Evolutionary conservation across 2,888 invertebrate species (phyloP).

Genomic region (Pelosia muscerda): DNA sequence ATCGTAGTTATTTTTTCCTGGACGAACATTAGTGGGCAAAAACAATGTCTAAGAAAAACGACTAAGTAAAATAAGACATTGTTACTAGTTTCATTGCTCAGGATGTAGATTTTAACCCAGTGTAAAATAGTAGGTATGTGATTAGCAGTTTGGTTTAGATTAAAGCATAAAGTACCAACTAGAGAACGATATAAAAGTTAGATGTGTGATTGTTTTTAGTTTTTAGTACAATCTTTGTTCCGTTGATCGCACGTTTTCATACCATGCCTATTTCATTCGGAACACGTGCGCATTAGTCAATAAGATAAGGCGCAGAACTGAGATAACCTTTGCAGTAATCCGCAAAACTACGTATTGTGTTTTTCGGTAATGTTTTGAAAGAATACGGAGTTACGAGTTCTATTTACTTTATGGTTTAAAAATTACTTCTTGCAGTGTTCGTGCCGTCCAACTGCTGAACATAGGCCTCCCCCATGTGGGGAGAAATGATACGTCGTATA

Average conservation of each 20-base stretch:
- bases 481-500: no score
- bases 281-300: conserved; percentile 1
- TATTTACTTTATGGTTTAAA: no score
- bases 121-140: not conserved
- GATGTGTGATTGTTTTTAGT: not conserved
- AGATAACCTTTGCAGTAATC: conserved; percentile 4
- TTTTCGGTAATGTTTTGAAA: conserved; percentile 1
- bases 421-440: no score
- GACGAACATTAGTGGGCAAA: not conserved
- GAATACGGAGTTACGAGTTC: not conserved
- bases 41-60: no score
- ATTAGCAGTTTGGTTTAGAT: not conserved
- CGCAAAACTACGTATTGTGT: conserved; percentile 4
- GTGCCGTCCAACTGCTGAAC: no score
- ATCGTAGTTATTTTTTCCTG: not conserved
- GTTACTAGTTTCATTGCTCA: not conserved
- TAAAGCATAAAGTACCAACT: not conserved
- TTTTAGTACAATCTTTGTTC: not conserved
- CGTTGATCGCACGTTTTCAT: not conserved
- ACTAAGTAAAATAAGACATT: not conserved
- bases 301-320: not conserved
- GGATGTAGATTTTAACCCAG: not conserved
- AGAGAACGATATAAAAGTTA: not conserved
- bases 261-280: not conserved
- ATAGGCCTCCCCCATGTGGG: no score